phyloP scores from a whole-genome alignment of 2,113 vertebrate species.

The Crotophaga sulcirostris region DNA sequence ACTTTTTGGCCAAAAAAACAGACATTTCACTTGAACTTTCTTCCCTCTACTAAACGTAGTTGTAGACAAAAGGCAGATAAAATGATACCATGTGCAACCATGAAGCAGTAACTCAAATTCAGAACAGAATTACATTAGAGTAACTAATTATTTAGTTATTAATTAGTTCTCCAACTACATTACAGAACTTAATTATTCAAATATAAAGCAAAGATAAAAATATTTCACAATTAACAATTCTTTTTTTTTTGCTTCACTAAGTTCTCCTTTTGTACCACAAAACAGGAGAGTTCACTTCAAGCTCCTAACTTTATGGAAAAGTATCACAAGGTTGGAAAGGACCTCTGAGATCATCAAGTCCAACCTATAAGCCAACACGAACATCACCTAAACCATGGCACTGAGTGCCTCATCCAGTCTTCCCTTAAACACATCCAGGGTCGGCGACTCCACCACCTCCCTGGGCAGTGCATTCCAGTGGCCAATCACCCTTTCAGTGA shows the following conservation, averaged over 20 bases:
- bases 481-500: too few relatives aligned
- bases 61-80: neutral
- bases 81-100: neutral
- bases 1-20: neutral
- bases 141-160: too few relatives aligned
- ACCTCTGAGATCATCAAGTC: too few relatives aligned
- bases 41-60: neutral
- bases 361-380: too few relatives aligned
- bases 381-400: too few relatives aligned
- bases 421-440: too few relatives aligned
- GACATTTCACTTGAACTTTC: neutral
- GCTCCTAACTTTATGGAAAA: neutral
- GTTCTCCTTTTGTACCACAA: neutral
- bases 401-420: too few relatives aligned
- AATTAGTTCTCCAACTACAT: too few relatives aligned
- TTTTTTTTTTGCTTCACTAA: too few relatives aligned
- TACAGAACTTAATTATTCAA: neutral
- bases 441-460: too few relatives aligned
- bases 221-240: neutral
- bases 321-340: too few relatives aligned
- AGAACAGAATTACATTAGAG: neutral
- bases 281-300: neutral
- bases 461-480: too few relatives aligned
- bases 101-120: neutral
- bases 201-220: neutral